These are phyloP conservation scores for Alviniconcha strummeri DNA, from an alignment of 2,888 invertebrate genomes.

Conservation along the genomic window DNA sequence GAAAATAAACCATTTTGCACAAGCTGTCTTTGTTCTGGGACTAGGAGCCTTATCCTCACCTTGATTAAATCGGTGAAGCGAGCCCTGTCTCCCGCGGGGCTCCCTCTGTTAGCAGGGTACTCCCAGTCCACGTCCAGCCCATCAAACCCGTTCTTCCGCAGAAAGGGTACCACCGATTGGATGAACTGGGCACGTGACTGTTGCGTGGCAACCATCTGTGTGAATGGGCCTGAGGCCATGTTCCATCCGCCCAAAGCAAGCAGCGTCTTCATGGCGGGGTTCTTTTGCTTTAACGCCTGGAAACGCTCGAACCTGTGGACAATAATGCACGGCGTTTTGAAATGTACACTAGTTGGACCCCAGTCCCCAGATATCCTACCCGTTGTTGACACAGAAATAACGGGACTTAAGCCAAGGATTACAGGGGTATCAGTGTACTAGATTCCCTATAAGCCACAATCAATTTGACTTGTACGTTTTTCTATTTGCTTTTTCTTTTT, in stretches of 20 bases:
- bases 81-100: constrained; percentile 62
- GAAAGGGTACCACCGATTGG: constrained; percentile 50
- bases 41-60: constrained; percentile 45
- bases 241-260: constrained; percentile 97
- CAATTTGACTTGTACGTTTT: background rate
- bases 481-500: background rate
- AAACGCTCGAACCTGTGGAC: constrained; percentile 83
- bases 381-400: too few species aligned
- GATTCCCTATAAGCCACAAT: too few species aligned
- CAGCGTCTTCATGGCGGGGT: constrained; percentile 84
- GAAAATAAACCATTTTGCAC: too few species aligned
- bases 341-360: background rate
- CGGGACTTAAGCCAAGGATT: background rate
- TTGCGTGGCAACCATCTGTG: constrained; percentile 53
- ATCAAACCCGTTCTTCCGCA: constrained; percentile 79
- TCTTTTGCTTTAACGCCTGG: constrained; percentile 78
- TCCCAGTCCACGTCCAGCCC: constrained; percentile 96
- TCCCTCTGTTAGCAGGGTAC: constrained; percentile 80
- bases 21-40: too few species aligned
- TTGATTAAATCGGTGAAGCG: constrained; percentile 54
- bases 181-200: constrained; percentile 58
- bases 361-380: background rate
- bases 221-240: constrained; percentile 83
- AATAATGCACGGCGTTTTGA: background rate
- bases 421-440: background rate